Base-by-base conservation (phyloP, 2,888 invertebrate species). In the Syrphus vitripennis region DNA sequence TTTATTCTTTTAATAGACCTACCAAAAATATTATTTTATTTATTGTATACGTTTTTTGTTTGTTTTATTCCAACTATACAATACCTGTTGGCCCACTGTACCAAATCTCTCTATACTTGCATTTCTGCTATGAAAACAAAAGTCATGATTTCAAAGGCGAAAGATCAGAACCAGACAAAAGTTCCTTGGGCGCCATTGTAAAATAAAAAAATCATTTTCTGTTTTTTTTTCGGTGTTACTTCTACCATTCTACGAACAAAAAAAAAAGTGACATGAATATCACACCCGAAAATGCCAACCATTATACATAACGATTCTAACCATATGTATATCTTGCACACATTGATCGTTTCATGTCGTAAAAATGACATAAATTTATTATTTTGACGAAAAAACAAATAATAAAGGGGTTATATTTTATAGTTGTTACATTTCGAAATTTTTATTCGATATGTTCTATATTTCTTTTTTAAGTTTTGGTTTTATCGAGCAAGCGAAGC, bases 221-320 rank as follows among this genome's bases (percentile, higher is more conserved):
- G 34, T 45, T 26, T n/a, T 24, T 50, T 48, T n/a, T n/a, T n/a
- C n/a, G n/a, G n/a, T 21, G 12, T 1, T 45, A 10, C 19, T 21
- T 55, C 16, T 21, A 10, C 29, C n/a, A 19, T 9, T 55, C n/a
- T 42, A 29, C 12, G 26, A 14, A n/a, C n/a, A 40, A 45, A 34
- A 50, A n/a, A 26, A 50, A 24, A 24, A 50, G 5, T 24, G 59
- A 37, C 53, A 42, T 55, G 63, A 42, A 40, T 72, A 61, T 65
- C 74, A 53, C 74, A 53, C 63, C 74, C 40, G 29, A 74, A 53
- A 65, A 42, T 65, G 42, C 29, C 29, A 26, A 26, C 63, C 26
- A 53, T 63, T 74, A 63, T 50, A 48, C 50, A 37, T 74, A 50
- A 29, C 21, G 24, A 16, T 16, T n/a, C n/a, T n/a, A n/a, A n/a